Conservation (phyloP, 2,797 vertebrate genomes). For the Vultur gryphus region DNA sequence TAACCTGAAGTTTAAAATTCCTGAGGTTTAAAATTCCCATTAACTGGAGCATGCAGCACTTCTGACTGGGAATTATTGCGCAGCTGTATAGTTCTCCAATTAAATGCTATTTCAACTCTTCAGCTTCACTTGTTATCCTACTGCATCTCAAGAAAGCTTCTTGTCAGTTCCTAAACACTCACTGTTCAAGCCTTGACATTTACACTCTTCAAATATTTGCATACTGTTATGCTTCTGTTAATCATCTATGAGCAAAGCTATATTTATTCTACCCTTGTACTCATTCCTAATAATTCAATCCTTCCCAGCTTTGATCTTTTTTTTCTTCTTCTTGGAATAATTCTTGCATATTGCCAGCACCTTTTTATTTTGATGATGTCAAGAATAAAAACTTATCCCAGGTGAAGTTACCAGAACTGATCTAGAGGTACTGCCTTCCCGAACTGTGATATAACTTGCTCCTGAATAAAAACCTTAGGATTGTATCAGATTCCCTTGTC, state of each 20-base stretch:
- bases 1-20: background rate
- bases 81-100: background rate
- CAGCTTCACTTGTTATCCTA: background rate
- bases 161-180: background rate
- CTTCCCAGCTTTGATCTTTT: constrained; percentile 18
- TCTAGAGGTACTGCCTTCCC: background rate
- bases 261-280: constrained; percentile 2
- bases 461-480: background rate
- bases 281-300: background rate
- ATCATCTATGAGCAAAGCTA: constrained; percentile 2
- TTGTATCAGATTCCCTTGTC: background rate
- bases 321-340: background rate
- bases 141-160: background rate
- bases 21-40: background rate
- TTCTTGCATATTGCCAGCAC: background rate
- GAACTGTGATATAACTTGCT: background rate
- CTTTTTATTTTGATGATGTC: background rate
- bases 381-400: background rate
- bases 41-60: background rate
- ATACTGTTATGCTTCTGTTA: background rate
- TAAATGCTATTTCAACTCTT: background rate
- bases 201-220: constrained; percentile 34
- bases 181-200: constrained; percentile 45
- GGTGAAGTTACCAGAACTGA: background rate
- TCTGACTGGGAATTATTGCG: background rate